Conservation (phyloP, 2,113 vertebrate species). For the Scytalopus superciliaris region DNA sequence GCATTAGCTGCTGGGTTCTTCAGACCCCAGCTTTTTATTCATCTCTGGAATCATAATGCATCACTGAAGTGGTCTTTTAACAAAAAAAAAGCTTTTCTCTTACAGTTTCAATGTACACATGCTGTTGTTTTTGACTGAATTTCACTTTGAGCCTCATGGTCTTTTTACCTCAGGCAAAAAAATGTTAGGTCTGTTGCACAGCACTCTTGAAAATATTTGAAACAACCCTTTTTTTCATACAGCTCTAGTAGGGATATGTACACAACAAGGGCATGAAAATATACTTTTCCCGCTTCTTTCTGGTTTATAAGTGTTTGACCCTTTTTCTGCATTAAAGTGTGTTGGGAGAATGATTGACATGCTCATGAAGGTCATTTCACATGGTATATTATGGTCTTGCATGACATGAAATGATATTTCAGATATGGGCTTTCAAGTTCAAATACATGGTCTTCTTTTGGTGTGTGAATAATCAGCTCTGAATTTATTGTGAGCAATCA, state of each 20-base stretch:
- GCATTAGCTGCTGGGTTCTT: neutral
- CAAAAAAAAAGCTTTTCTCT: neutral
- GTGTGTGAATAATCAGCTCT: constrained; percentile 52
- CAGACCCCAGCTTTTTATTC: neutral
- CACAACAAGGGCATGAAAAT: neutral
- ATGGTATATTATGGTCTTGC: neutral
- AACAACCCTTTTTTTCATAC: neutral
- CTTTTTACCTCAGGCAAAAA: neutral
- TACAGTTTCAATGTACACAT: neutral
- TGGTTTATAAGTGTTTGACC: neutral
- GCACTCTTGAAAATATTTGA: neutral
- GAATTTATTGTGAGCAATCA: constrained; percentile 36
- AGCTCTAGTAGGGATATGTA: neutral
- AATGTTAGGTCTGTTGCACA: neutral
- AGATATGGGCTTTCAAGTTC: neutral
- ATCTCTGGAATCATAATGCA: neutral
- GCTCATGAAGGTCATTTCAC: neutral
- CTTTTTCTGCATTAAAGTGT: neutral
- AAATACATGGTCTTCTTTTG: neutral
- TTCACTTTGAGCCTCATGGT: neutral
- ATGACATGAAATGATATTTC: constrained; percentile 19
- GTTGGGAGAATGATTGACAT: neutral
- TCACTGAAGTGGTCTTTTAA: neutral
- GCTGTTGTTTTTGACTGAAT: neutral
- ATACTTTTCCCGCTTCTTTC: neutral